Evolutionary conservation across 2,113 vertebrate genomes (phyloP).

Genomic region (Planiliza haematocheilus): DNA sequence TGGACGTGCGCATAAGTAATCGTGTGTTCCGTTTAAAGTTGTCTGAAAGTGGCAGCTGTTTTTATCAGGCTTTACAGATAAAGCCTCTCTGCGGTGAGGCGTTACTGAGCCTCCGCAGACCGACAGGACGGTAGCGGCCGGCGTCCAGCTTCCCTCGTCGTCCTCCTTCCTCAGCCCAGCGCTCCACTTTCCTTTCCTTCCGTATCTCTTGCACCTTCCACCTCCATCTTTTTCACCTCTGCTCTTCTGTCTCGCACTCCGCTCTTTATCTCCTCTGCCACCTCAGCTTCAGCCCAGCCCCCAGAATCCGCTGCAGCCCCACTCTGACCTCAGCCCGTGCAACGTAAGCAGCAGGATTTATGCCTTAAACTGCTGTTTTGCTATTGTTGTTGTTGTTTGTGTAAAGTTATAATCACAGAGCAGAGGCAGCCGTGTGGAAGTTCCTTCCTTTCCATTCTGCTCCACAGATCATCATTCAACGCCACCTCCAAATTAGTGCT

Average conservation of each 20-base stretch:
- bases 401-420: conserved; percentile 37
- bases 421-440: conserved; percentile 6
- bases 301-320: conserved; percentile 18
- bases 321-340: conserved; percentile 16
- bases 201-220: conserved; percentile 20
- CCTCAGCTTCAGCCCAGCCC: conserved; percentile 7
- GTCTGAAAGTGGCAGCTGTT: conserved; percentile 35
- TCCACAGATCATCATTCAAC: conserved; percentile 34
- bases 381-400: conserved; percentile 51
- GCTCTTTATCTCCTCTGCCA: conserved; percentile 3
- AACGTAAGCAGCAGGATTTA: conserved; percentile 23
- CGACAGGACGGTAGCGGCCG: conserved; percentile 38
- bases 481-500: conserved; percentile 40
- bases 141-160: conserved; percentile 28
- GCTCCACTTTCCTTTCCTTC: conserved; percentile 1
- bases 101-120: conserved; percentile 70
- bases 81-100: conserved; percentile 41
- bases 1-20: too few relatives aligned
- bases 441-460: conserved; percentile 17
- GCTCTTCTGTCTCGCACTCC: conserved; percentile 21
- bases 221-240: conserved; percentile 3
- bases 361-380: conserved; percentile 47
- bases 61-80: conserved; percentile 59
- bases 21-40: too few relatives aligned
- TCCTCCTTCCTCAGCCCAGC: background rate